A percentile compares a stretch with the other conserved stretches of the same genome.
phyloP scores from a whole-genome alignment of 2,113 vertebrate species.

The Promerops cafer region DNA sequence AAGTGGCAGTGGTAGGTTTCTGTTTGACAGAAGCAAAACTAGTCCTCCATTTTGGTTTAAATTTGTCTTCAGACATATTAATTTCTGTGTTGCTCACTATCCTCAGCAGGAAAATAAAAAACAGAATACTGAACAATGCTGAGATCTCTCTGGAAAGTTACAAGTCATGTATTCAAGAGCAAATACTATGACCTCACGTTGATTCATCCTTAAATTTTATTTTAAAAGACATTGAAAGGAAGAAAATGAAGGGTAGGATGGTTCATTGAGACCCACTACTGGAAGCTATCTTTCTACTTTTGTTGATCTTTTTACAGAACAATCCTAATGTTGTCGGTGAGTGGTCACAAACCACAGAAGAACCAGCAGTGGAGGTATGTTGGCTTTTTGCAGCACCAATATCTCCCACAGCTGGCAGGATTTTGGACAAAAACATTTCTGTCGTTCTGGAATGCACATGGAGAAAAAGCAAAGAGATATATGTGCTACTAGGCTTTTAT shows the following conservation, averaged over 20 bases:
- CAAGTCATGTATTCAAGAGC: not conserved
- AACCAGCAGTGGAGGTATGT: not conserved
- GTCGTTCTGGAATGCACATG: not conserved
- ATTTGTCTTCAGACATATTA: not conserved
- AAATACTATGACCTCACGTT: not conserved
- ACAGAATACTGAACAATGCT: not conserved
- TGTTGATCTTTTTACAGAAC: not conserved
- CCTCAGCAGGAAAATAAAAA: not conserved
- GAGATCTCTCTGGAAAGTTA: not conserved
- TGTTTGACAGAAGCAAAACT: not conserved
- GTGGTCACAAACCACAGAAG: not conserved
- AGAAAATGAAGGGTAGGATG: not conserved
- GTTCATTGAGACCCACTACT: not conserved
- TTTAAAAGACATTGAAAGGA: not conserved
- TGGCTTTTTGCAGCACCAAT: not conserved
- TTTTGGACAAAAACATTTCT: conserved; percentile 3
- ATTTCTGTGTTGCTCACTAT: not conserved
- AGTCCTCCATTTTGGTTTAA: not conserved
- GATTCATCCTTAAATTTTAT: not conserved
- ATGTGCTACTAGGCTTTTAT: not conserved
- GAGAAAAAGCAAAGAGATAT: not conserved
- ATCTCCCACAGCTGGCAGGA: not conserved
- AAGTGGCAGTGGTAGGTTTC: not conserved
- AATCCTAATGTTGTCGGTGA: not conserved
- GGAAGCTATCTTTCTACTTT: not conserved